Evolutionary conservation across 37 sponge, comb jelly and placozoan genomes (phyloP), one percentile per base, ranked within the genome.

Genomic region (Sycon ciliatum): DNA sequence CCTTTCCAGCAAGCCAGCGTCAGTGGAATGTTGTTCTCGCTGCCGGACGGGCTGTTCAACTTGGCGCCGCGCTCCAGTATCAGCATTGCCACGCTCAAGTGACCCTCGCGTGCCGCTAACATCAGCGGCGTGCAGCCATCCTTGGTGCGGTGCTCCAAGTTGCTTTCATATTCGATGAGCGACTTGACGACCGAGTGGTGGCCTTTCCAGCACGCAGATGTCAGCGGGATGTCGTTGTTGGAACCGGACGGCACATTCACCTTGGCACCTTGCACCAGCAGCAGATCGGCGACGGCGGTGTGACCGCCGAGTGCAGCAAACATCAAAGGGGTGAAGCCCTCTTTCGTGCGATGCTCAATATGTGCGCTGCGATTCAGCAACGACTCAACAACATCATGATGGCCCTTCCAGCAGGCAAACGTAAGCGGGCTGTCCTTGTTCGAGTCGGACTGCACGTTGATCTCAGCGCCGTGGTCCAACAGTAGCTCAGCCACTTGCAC

Each of bases 381-480:
- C 40, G 91, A 78, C 57, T 88, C 82, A 20, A 96, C 98, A 24
- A 96, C 98, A 63, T 87, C 86, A 71, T 84, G 76, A 80, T 96
- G 98, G 5, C 98, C 98, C 62, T 96, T 96, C 98, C 98, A 96
- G 66, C 98, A 96, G 24, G 98, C 98, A 81, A 96, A 96, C 28
- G 98, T 96, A 58, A 96, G 74, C 3, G 98, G 98, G 33, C 89
- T 88, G 68, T 96, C 98, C 71, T 89, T 91, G 82, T 96, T 96
- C 58, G 89, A 88, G 74, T 96, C 98, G 0, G 83, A 82, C 52
- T 91, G 90, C 1, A 95, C 96, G 55, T 95, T 95, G 36, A 95
- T 78, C 72, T 85, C 54, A 36, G 96, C 91, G 0, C 63, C 60
- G 78, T 95, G 77, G 46, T 85, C 85, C 38, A 95, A 78, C 9